phyloP scores from a whole-genome alignment of 2,888 invertebrate genomes.

The Hydriomena furcata region DNA sequence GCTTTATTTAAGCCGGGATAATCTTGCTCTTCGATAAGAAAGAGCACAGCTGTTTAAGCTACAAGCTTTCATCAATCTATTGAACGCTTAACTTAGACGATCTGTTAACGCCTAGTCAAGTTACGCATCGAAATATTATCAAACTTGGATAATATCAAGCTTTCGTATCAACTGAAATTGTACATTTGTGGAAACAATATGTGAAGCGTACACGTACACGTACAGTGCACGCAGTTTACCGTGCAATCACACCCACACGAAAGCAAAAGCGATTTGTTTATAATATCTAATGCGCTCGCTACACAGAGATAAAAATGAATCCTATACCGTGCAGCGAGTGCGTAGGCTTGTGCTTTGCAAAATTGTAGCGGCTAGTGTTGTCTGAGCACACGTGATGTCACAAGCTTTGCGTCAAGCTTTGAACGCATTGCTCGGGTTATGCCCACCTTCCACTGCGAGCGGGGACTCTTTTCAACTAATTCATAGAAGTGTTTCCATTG shows the following conservation, averaged over 20 bases:
- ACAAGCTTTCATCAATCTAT: no score
- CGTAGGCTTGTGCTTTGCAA: conserved; percentile 41
- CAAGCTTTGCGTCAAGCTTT: conserved; percentile 13
- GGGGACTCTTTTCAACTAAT: no score
- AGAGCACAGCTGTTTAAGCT: no score
- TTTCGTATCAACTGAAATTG: no score
- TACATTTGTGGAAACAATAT: no score
- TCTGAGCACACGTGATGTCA: conserved; percentile 36
- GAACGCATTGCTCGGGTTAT: conserved; percentile 1
- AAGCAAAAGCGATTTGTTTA: conserved; percentile 17
- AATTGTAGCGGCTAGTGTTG: conserved; percentile 53
- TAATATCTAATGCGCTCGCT: conserved; percentile 1
- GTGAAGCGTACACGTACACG: background rate
- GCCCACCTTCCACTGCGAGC: background rate
- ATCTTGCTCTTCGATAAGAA: no score
- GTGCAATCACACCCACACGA: conserved; percentile 11
- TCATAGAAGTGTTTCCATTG: no score
- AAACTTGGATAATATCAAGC: no score
- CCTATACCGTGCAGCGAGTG: conserved; percentile 5
- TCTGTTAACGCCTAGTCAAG: no score
- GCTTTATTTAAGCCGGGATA: no score
- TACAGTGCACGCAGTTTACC: background rate
- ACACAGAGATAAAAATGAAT: conserved; percentile 4
- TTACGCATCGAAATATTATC: no score
- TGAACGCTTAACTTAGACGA: no score